Percentiles rank a stretch among this genome's conserved stretches.
Conservation (phyloP, 2,797 vertebrate species). For the Ceyx erithaca region DNA sequence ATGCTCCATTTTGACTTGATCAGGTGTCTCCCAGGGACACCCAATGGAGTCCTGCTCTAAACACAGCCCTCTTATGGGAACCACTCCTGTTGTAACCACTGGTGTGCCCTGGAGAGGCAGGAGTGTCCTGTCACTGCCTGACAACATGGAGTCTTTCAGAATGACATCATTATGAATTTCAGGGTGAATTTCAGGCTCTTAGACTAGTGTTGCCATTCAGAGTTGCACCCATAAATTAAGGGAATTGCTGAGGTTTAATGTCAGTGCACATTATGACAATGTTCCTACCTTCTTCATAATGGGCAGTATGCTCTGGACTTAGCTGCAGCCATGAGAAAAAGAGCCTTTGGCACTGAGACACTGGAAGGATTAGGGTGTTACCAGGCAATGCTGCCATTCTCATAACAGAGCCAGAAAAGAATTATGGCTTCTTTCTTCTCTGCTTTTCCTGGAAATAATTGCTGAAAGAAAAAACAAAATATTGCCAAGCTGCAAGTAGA, state of each 20-base stretch:
- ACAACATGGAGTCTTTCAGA: background rate
- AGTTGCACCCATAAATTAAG: background rate
- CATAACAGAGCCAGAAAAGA: background rate
- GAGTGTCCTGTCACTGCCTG: background rate
- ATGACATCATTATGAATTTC: background rate
- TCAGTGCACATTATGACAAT: background rate
- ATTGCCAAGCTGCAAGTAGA: background rate
- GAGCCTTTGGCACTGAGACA: background rate
- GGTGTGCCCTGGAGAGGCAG: background rate
- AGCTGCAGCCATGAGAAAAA: background rate
- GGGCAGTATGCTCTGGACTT: background rate
- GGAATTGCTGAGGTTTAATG: background rate
- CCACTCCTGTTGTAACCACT: background rate
- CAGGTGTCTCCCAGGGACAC: background rate
- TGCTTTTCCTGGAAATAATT: slow-evolving; percentile 20
- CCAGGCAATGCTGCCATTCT: background rate
- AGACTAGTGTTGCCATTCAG: background rate
- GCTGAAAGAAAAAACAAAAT: background rate
- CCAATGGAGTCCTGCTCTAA: background rate
- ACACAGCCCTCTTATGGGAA: background rate
- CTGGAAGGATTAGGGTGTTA: background rate
- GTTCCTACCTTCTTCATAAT: background rate
- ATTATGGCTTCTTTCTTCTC: background rate
- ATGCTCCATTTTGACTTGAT: background rate
- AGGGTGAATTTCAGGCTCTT: background rate